Percentiles rank a stretch among this genome's conserved stretches.
Conservation (phyloP, 2,113 vertebrate species). For the Pangasianodon gigas region DNA sequence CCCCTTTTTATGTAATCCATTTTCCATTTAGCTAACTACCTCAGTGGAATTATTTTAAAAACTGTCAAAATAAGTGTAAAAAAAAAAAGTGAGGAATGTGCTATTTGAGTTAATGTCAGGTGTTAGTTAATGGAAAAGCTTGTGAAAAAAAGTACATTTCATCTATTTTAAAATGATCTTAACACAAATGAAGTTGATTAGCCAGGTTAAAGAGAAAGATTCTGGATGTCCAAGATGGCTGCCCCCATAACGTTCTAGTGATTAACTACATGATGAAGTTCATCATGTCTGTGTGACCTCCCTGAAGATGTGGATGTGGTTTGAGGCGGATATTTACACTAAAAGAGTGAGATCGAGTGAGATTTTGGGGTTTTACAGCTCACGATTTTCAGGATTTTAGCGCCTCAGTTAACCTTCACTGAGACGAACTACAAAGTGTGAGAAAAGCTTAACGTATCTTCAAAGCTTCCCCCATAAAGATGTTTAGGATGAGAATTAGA, state of each 20-base stretch:
- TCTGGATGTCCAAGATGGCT: neutral
- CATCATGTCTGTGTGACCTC: neutral
- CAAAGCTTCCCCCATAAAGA: neutral
- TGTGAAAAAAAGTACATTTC: too few relatives aligned
- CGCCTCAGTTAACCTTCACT: neutral
- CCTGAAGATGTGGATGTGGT: neutral
- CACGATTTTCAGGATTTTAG: neutral
- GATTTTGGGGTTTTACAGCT: neutral
- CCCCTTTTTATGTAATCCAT: neutral
- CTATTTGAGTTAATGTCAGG: neutral
- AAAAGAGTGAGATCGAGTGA: neutral
- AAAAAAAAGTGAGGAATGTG: neutral
- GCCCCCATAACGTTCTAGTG: too few relatives aligned
- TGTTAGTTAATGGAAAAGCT: neutral
- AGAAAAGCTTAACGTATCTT: slow-evolving; percentile 6
- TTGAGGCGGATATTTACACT: neutral
- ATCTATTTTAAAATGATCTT: neutral
- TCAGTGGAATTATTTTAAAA: neutral
- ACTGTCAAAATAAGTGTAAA: neutral
- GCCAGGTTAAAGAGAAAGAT: neutral
- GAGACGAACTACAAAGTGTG: neutral
- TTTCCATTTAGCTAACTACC: neutral
- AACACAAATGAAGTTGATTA: neutral
- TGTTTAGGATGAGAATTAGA: neutral
- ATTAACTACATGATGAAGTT: neutral